These are phyloP conservation scores for Colinus virginianus DNA, from an alignment of 2,113 vertebrate genomes.

Conservation along the genomic window DNA sequence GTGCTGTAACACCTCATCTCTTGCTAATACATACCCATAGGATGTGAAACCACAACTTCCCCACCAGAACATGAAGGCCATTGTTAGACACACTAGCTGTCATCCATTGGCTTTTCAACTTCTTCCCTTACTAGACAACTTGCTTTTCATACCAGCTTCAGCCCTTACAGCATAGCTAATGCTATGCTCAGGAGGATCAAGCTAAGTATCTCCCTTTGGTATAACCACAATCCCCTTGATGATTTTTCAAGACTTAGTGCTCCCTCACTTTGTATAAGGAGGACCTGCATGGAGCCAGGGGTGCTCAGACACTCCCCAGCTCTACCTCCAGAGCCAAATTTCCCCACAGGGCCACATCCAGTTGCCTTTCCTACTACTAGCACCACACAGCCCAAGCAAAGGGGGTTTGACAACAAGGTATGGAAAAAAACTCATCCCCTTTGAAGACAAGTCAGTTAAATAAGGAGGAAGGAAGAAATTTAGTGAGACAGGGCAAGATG, in stretches of 20 bases:
- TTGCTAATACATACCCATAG: accelerated
- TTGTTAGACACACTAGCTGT: neutral
- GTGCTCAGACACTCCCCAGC: neutral
- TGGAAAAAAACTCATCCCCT: neutral
- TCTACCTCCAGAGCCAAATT: neutral
- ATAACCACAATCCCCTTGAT: accelerated
- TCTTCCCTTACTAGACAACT: neutral
- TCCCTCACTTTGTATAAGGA: accelerated
- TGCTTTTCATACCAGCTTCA: neutral
- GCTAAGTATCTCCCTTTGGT: neutral
- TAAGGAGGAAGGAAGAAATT: neutral
- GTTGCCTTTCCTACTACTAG: neutral
- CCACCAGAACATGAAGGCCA: neutral
- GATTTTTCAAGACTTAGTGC: neutral
- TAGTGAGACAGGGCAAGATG: neutral
- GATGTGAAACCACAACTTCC: neutral
- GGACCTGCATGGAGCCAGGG: neutral
- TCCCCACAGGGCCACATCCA: neutral
- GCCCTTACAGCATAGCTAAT: neutral
- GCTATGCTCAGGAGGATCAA: neutral
- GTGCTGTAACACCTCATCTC: neutral
- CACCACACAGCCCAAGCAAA: accelerated
- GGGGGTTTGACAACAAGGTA: neutral
- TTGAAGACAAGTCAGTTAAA: neutral
- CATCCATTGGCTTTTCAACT: neutral